A percentile compares a stretch with the other conserved stretches of the same genome.
These are phyloP conservation scores for Cataglyphis albicans DNA, from an alignment of 2,888 invertebrate genomes.

Conservation along the genomic window DNA sequence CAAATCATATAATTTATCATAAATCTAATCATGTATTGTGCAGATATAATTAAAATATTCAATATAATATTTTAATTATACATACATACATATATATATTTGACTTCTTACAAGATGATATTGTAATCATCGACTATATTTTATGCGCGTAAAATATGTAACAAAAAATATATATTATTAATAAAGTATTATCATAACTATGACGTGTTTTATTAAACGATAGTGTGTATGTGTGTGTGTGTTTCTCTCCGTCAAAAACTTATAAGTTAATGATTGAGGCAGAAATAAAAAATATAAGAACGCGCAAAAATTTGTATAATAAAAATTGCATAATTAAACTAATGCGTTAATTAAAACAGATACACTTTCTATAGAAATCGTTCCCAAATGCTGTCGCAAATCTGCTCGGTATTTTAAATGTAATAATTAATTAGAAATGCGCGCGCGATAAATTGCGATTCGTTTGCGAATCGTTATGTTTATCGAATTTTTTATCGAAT, in stretches of 20 bases:
- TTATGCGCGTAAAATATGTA: neutral
- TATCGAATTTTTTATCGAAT: constrained; percentile 54
- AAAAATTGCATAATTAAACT: constrained; percentile 66
- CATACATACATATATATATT: neutral
- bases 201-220: neutral
- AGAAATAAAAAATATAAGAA: neutral
- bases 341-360: constrained; percentile 60
- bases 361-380: constrained; percentile 70
- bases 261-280: constrained; percentile 13
- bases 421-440: constrained; percentile 28
- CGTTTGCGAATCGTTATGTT: constrained; percentile 17
- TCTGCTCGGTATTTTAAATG: neutral
- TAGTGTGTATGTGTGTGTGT: too few species aligned
- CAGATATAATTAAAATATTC: neutral
- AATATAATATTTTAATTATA: neutral
- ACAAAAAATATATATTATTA: neutral
- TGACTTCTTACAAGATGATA: neutral
- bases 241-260: constrained; percentile 2
- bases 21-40: constrained; percentile 1
- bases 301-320: constrained; percentile 21
- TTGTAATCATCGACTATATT: neutral
- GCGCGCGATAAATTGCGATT: neutral
- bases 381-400: constrained; percentile 44
- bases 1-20: neutral
- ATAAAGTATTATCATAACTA: neutral